Percentiles rank a stretch among this genome's conserved stretches.
phyloP scores from a whole-genome alignment of 1,140 invertebrate species.

The Megalopta genalis region DNA sequence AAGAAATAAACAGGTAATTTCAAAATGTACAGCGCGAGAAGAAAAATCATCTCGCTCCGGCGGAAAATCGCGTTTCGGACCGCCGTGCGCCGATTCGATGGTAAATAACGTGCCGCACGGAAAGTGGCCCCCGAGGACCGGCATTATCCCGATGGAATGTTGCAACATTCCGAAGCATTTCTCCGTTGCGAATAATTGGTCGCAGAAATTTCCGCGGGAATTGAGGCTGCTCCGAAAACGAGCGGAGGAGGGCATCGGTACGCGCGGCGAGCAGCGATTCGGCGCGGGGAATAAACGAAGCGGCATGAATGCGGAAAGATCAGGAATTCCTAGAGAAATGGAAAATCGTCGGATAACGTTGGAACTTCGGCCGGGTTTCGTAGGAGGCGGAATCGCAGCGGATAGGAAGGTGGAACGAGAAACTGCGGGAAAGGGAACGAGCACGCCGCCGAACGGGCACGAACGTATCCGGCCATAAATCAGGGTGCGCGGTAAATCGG shows the following conservation, averaged over 20 bases:
- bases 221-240: not conserved
- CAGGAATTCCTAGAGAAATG: slow-evolving; percentile 52
- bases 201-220: not conserved
- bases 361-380: slow-evolving; percentile 1
- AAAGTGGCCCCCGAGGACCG: too few relatives aligned
- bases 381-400: not conserved
- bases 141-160: not conserved
- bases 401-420: too few relatives aligned
- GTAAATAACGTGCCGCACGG: too few relatives aligned
- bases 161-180: not conserved
- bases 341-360: slow-evolving; percentile 48
- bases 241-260: not conserved
- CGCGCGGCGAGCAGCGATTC: not conserved
- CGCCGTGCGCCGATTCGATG: too few relatives aligned
- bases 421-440: too few relatives aligned
- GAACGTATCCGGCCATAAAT: slow-evolving; percentile 42
- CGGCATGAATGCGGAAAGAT: slow-evolving; percentile 33
- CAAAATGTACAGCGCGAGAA: too few relatives aligned
- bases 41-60: too few relatives aligned
- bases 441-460: too few relatives aligned
- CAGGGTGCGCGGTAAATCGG: slow-evolving; percentile 49
- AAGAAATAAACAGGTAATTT: too few relatives aligned
- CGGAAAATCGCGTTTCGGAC: too few relatives aligned
- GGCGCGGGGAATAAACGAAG: slow-evolving; percentile 34
- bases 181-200: not conserved